Conservation (phyloP, 1,140 invertebrate genomes). For the Asobara japonica region DNA sequence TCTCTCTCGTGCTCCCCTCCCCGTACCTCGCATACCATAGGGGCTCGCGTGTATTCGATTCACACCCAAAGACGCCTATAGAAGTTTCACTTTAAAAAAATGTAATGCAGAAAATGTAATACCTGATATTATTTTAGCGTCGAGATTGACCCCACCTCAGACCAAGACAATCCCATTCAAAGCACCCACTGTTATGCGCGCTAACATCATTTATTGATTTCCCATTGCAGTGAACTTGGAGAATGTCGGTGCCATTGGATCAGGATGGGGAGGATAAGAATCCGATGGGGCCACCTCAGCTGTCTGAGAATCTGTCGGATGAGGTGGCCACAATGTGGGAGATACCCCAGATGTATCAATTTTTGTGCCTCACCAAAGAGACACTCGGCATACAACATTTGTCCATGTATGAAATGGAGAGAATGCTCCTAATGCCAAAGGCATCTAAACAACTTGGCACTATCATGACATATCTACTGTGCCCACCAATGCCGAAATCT, state of each 20-base stretch:
- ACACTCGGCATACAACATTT: constrained; percentile 63
- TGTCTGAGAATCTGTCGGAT: constrained; percentile 19
- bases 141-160: too few species aligned
- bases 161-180: too few species aligned
- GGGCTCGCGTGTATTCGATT: too few species aligned
- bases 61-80: too few species aligned
- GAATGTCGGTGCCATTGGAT: constrained; percentile 7
- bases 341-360: constrained; percentile 70
- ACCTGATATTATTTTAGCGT: too few species aligned
- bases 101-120: too few species aligned
- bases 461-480: constrained; percentile 69
- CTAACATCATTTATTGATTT: background rate
- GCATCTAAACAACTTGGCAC: constrained; percentile 68
- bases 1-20: too few species aligned
- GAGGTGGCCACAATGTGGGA: constrained; percentile 38
- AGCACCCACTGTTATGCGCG: too few species aligned
- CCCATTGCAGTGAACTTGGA: background rate
- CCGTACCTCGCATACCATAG: too few species aligned
- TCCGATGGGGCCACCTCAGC: background rate
- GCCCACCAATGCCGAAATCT: constrained; percentile 51
- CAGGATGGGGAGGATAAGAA: constrained; percentile 18
- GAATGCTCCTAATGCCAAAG: constrained; percentile 70
- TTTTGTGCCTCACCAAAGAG: constrained; percentile 69
- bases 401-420: constrained; percentile 72
- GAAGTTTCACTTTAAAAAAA: too few species aligned